These are phyloP conservation scores for Trichomalopsis sarcophagae DNA, from an alignment of 1,140 invertebrate genomes.

Conservation along the genomic window DNA sequence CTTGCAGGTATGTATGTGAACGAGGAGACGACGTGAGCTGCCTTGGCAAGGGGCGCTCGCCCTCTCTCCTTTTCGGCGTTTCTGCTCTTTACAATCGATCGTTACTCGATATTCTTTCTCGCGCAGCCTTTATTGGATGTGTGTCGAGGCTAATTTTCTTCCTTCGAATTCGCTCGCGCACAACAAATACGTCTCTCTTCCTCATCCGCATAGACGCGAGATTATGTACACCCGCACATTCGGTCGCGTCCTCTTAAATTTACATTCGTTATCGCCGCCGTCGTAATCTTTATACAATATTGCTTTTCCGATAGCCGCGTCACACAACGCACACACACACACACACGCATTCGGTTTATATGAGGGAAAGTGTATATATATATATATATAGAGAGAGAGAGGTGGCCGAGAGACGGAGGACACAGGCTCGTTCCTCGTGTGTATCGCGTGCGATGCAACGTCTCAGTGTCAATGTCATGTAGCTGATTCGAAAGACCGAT, in stretches of 20 bases:
- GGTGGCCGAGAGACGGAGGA: not conserved
- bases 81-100: not conserved
- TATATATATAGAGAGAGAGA: not conserved
- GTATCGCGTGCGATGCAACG: not conserved
- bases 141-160: conserved; percentile 9
- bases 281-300: conserved; percentile 74
- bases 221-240: conserved; percentile 46
- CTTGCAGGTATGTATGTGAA: not conserved
- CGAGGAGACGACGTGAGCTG: conserved; percentile 5
- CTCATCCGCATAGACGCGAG: conserved; percentile 27
- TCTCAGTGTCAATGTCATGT: not conserved
- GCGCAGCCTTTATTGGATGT: not conserved
- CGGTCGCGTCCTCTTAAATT: conserved; percentile 63
- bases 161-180: not conserved
- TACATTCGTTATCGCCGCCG: conserved; percentile 62
- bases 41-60: not conserved
- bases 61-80: not conserved
- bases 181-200: not conserved
- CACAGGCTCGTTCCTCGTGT: not conserved
- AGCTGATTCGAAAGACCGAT: not conserved
- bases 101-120: not conserved
- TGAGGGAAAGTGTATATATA: not conserved
- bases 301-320: conserved; percentile 72
- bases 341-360: not conserved
- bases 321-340: conserved; percentile 46